Conservation (phyloP, 2,888 invertebrate species). For the Meteorus cinctellus region DNA sequence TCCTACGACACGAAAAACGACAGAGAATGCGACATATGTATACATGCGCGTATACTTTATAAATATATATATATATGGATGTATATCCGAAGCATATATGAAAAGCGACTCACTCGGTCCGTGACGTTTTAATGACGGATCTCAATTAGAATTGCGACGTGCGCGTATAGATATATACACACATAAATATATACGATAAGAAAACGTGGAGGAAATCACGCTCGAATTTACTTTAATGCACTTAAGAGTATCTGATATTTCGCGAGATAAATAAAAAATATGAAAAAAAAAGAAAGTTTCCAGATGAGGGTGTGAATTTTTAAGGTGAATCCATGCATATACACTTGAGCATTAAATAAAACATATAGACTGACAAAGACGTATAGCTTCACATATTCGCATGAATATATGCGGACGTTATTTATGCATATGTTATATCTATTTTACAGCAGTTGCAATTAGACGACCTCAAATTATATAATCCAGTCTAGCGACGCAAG, state of each 20-base stretch:
- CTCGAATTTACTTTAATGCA: constrained; percentile 10
- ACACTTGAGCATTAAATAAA: background rate
- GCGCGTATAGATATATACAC: background rate
- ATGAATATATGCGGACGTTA: background rate
- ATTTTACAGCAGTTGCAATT: constrained; percentile 52
- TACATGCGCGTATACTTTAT: background rate
- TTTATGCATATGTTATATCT: background rate
- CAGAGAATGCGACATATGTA: background rate
- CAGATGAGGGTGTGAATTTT: constrained; percentile 27
- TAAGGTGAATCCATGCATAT: background rate
- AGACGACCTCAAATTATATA: constrained; percentile 57
- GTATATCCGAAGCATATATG: background rate
- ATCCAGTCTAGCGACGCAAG: constrained; percentile 41
- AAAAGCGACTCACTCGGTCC: constrained; percentile 3
- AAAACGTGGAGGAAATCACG: background rate
- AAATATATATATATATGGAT: background rate
- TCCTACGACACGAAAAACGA: constrained; percentile 24
- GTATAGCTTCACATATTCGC: background rate
- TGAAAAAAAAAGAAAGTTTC: constrained; percentile 5
- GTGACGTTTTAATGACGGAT: constrained; percentile 45
- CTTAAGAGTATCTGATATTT: constrained; percentile 8
- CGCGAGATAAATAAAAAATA: constrained; percentile 4
- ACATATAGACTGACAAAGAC: background rate
- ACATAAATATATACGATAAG: constrained; percentile 11
- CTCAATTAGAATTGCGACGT: constrained; percentile 40